These are phyloP conservation scores for Hirtodrosophila duncani DNA, from an alignment of 2,888 invertebrate genomes.

Conservation along the genomic window DNA sequence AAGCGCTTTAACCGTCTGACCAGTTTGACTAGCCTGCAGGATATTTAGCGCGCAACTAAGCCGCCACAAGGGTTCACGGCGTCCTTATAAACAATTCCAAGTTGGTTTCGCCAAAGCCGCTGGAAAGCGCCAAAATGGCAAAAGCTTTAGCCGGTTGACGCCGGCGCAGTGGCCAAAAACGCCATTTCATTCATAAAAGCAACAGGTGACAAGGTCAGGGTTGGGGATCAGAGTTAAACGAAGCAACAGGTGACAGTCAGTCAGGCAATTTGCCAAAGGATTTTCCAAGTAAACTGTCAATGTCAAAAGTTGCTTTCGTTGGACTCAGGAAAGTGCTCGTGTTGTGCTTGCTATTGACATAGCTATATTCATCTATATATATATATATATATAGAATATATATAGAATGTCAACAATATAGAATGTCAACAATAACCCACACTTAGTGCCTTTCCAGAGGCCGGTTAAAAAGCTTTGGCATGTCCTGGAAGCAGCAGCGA, in stretches of 20 bases:
- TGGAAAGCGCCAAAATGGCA: conserved; percentile 57
- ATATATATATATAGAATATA: no score
- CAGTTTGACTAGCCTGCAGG: conserved; percentile 29
- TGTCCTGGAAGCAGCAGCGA: conserved; percentile 37
- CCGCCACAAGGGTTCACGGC: conserved; percentile 40
- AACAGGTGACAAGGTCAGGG: conserved; percentile 55
- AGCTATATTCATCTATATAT: no score
- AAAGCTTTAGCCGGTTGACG: conserved; percentile 43
- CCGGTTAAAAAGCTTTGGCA: conserved; percentile 42
- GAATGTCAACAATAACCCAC: conserved; percentile 37
- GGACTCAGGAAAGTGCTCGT: no score
- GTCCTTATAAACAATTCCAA: conserved; percentile 42
- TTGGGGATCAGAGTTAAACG: background rate
- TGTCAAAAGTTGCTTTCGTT: no score
- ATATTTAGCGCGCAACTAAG: conserved; percentile 60
- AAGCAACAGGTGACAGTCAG: conserved; percentile 50
- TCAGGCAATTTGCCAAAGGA: conserved; percentile 1
- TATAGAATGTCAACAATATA: no score
- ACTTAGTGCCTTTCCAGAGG: conserved; percentile 24
- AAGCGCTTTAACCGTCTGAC: background rate
- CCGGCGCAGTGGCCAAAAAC: background rate
- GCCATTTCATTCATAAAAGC: conserved; percentile 49
- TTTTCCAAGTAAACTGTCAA: conserved; percentile 14
- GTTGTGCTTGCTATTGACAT: background rate
- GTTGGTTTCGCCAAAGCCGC: conserved; percentile 25